These are phyloP conservation scores for Drosophila dives DNA, from an alignment of 2,888 invertebrate genomes.

Conservation along the genomic window DNA sequence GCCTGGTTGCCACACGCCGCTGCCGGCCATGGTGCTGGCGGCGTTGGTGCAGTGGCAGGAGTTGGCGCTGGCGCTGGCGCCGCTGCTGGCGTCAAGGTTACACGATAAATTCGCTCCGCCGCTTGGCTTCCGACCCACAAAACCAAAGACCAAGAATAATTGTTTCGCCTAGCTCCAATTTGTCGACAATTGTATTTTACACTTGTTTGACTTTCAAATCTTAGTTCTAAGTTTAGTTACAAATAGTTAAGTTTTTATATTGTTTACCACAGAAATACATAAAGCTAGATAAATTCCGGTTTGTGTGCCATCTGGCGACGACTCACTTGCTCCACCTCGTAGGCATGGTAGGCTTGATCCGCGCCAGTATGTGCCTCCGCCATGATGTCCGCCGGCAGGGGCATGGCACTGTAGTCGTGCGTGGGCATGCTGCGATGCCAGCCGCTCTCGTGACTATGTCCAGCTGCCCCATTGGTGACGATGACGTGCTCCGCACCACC, in stretches of 20 bases:
- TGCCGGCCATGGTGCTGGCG: constrained; percentile 2
- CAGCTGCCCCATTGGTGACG: constrained; percentile 82
- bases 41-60: constrained; percentile 12
- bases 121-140: constrained; percentile 13
- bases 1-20: constrained; percentile 85
- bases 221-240: constrained; percentile 54
- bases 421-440: constrained; percentile 85
- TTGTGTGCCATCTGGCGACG: constrained; percentile 39
- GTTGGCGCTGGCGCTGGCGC: constrained; percentile 18
- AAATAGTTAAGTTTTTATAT: constrained; percentile 37
- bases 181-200: constrained; percentile 70
- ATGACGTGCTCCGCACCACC: constrained; percentile 86
- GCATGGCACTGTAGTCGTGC: constrained; percentile 24
- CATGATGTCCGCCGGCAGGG: neutral
- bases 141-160: constrained; percentile 74
- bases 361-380: constrained; percentile 34
- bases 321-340: constrained; percentile 44
- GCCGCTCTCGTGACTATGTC: constrained; percentile 81
- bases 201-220: constrained; percentile 45
- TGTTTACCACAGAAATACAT: constrained; percentile 60
- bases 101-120: constrained; percentile 47
- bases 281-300: constrained; percentile 66
- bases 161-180: constrained; percentile 62
- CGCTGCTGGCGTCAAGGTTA: constrained; percentile 36
- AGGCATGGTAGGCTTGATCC: constrained; percentile 58